These are phyloP conservation scores for Danio aesculapii DNA, from an alignment of 2,797 vertebrate species.

Conservation along the genomic window DNA sequence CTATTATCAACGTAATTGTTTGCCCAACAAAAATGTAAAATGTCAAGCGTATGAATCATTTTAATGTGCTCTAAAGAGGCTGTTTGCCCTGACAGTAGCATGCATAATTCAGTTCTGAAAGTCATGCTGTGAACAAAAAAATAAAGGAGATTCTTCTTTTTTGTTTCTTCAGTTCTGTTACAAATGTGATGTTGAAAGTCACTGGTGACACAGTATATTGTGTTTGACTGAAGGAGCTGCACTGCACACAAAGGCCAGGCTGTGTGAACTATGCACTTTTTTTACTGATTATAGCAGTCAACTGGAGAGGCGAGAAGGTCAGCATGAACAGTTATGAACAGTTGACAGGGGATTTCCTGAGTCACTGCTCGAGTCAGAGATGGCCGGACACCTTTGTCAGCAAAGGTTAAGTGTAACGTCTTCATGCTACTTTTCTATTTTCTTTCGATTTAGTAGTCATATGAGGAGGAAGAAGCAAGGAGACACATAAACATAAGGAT, in stretches of 20 bases:
- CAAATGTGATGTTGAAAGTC: not conserved
- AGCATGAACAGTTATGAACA: not conserved
- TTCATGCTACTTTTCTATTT: not conserved
- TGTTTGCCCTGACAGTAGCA: not conserved
- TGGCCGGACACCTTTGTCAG: conserved; percentile 5
- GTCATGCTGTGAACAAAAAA: not conserved
- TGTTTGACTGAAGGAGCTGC: not conserved
- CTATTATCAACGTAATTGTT: conserved; percentile 12
- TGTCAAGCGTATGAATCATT: conserved; percentile 10
- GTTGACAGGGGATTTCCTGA: conserved; percentile 26
- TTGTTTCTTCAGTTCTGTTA: conserved; percentile 3
- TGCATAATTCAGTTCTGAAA: conserved; percentile 8
- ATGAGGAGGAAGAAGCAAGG: not conserved
- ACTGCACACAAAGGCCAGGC: not conserved
- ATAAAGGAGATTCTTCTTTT: not conserved
- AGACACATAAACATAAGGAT: not conserved
- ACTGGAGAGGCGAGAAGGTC: conserved; percentile 30
- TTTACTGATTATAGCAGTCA: conserved; percentile 8
- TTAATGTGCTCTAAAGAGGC: not conserved
- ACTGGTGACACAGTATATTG: not conserved
- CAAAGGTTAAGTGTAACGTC: conserved; percentile 2
- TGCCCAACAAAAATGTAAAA: conserved; percentile 16
- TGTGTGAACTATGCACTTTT: not conserved
- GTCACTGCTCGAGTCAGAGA: conserved; percentile 13
- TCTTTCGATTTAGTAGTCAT: not conserved